phyloP scores from a whole-genome alignment of 37 sponge, comb jelly and placozoan species.

The Halisarca cf. caerulea region DNA sequence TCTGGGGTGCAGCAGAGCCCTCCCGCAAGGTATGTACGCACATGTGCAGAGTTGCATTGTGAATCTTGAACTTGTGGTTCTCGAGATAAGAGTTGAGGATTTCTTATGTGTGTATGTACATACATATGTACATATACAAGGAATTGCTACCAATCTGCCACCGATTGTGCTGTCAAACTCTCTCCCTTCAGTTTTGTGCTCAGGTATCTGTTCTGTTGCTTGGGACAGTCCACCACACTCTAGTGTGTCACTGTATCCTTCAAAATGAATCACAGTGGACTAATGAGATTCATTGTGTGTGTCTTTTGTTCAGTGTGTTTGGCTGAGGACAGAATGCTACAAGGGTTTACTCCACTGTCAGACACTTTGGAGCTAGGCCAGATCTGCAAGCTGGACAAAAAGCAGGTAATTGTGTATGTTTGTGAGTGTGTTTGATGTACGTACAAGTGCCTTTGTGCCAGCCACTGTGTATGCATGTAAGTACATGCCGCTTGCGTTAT shows the following conservation, averaged over 20 bases:
- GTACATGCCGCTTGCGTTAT: no score
- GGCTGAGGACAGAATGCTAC: not conserved
- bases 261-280: no score
- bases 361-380: not conserved
- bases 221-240: no score
- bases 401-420: slow-evolving; percentile 16
- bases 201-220: no score
- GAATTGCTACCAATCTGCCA: not conserved
- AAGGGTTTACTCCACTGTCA: slow-evolving; percentile 6
- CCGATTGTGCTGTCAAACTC: not conserved
- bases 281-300: not conserved
- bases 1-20: no score
- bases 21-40: no score
- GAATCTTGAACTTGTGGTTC: no score
- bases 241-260: no score
- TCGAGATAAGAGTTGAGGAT: no score
- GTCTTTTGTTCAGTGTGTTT: not conserved
- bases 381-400: not conserved
- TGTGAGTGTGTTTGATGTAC: slow-evolving; percentile 33
- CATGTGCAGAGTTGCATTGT: no score
- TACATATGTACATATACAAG: not conserved
- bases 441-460: slow-evolving; percentile 25
- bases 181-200: not conserved
- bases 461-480: slow-evolving; percentile 1
- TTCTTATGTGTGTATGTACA: not conserved